These are phyloP conservation scores for Dryobates pubescens DNA, from an alignment of 2,797 vertebrate species.

Conservation along the genomic window DNA sequence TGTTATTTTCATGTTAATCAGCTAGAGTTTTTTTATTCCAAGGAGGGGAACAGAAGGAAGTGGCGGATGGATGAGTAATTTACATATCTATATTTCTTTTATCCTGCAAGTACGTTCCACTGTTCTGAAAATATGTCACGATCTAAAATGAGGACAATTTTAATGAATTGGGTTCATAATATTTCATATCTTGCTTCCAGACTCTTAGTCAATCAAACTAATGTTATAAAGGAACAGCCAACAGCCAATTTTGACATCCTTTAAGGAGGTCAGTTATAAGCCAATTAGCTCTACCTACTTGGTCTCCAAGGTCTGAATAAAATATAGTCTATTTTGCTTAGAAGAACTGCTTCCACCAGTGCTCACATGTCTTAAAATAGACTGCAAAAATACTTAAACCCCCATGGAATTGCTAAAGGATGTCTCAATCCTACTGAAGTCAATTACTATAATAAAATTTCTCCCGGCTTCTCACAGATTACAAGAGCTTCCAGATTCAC, in stretches of 20 bases:
- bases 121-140: conserved; percentile 56
- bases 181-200: conserved; percentile 54
- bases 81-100: conserved; percentile 37
- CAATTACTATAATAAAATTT: conserved; percentile 65
- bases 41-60: background rate
- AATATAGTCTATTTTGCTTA: conserved; percentile 67
- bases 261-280: conserved; percentile 69
- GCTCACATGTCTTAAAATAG: conserved; percentile 58
- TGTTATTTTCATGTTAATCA: background rate
- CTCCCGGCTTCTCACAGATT: conserved; percentile 33
- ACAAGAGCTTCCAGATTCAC: conserved; percentile 19
- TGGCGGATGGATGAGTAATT: background rate
- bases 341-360: conserved; percentile 32
- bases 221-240: conserved; percentile 62
- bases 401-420: conserved; percentile 29
- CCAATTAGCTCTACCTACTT: conserved; percentile 66
- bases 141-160: conserved; percentile 58
- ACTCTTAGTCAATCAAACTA: conserved; percentile 58
- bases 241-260: conserved; percentile 65
- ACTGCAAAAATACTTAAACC: conserved; percentile 49
- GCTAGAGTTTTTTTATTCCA: background rate
- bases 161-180: conserved; percentile 53
- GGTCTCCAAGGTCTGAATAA: conserved; percentile 71
- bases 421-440: conserved; percentile 37
- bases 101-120: background rate